A percentile compares a stretch with the other conserved stretches of the same genome.
Conservation (phyloP, 2,113 vertebrate species). For the Spilogale gracilis region DNA sequence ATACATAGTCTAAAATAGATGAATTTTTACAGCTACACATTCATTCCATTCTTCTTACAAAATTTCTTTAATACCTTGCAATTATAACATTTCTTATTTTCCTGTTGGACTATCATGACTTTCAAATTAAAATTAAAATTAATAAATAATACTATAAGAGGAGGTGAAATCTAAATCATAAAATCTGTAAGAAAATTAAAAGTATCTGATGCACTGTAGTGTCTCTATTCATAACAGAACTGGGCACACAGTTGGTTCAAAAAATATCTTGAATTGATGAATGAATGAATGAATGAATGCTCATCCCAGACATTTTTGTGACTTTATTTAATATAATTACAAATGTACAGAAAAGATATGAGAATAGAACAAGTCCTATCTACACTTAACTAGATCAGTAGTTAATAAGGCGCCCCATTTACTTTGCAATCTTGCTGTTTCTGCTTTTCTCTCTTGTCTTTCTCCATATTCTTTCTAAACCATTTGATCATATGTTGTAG, state of each 20-base stretch:
- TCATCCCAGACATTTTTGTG: neutral
- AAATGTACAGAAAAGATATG: neutral
- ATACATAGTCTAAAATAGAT: neutral
- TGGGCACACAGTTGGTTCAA: neutral
- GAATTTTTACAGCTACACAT: neutral
- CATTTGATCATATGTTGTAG: neutral
- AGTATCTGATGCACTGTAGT: neutral
- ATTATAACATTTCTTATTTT: neutral
- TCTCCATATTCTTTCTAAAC: neutral
- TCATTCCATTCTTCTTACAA: neutral
- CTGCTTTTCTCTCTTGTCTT: neutral
- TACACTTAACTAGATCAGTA: neutral
- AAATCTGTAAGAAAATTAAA: neutral
- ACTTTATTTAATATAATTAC: neutral
- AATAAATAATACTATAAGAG: neutral
- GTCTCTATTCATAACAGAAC: neutral
- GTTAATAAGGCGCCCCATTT: neutral
- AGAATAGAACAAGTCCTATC: neutral
- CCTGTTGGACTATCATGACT: neutral
- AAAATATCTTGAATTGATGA: neutral
- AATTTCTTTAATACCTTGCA: neutral
- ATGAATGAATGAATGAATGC: neutral
- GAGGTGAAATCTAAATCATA: neutral
- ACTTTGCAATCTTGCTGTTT: neutral
- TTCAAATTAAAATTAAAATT: conserved; percentile 11